Percentiles rank a stretch among this genome's conserved stretches.
Conservation (phyloP, 2,113 vertebrate genomes). For the Psittacus erithacus region DNA sequence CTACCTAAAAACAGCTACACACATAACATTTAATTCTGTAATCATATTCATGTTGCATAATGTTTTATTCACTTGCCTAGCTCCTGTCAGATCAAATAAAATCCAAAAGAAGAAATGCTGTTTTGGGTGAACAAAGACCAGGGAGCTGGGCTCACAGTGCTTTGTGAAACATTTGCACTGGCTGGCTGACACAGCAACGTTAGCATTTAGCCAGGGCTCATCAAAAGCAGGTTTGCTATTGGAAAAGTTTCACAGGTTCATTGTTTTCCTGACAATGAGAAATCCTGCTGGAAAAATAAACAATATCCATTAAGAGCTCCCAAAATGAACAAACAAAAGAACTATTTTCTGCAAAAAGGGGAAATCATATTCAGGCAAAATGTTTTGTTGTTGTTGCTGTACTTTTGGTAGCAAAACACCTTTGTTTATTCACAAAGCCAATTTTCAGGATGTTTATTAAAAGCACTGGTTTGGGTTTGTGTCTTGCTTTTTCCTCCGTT, state of each 20-base stretch:
- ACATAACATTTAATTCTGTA: not conserved
- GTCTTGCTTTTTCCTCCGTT: not conserved
- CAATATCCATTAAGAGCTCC: not conserved
- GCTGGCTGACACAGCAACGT: not conserved
- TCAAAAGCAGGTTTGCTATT: not conserved
- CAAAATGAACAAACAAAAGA: not conserved
- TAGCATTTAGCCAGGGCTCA: not conserved
- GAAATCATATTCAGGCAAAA: not conserved
- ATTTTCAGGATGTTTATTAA: not conserved
- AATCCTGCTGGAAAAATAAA: not conserved
- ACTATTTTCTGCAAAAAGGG: not conserved
- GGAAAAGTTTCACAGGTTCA: not conserved
- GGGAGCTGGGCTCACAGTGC: not conserved
- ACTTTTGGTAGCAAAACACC: not conserved
- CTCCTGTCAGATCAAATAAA: slow-evolving; percentile 29
- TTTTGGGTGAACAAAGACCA: not conserved
- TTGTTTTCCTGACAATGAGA: not conserved
- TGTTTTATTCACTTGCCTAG: not conserved
- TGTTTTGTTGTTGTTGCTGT: not conserved
- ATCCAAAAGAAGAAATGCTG: not conserved
- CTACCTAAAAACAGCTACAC: not conserved
- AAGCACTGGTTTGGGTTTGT: not conserved
- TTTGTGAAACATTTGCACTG: accelerated
- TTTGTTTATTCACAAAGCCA: not conserved
- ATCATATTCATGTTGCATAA: not conserved